A percentile compares a stretch with the other conserved stretches of the same genome.
Evolutionary conservation across 2,797 vertebrate genomes (phyloP).

Genomic region (Malacoraja senta): DNA sequence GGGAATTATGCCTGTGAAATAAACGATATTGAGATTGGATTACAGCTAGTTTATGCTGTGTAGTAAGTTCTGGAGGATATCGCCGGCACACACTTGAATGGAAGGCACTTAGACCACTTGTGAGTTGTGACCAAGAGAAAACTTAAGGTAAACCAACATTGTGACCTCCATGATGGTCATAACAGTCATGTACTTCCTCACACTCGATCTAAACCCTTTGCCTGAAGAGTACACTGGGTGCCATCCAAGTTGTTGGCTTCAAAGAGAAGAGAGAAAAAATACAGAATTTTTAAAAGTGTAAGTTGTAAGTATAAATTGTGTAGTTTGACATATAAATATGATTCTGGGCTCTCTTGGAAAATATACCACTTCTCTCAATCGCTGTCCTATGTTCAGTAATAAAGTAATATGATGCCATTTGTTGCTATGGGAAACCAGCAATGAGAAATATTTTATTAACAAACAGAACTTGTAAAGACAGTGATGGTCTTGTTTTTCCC

Average conservation of each 20-base stretch:
- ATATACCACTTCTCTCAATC: neutral
- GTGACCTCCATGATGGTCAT: neutral
- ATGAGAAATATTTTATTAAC: neutral
- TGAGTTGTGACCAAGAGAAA: neutral
- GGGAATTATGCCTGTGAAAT: neutral
- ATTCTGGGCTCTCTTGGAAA: neutral
- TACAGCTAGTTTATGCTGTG: neutral
- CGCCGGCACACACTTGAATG: no score
- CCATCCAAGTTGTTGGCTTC: no score
- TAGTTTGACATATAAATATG: neutral
- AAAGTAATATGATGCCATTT: slow-evolving; percentile 14
- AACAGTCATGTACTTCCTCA: neutral
- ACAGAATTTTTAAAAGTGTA: neutral
- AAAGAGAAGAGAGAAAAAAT: neutral
- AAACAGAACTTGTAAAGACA: neutral
- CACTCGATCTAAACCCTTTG: neutral
- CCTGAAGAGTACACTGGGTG: neutral
- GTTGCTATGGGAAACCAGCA: neutral
- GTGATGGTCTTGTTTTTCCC: neutral
- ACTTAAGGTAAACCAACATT: neutral
- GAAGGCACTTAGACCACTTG: neutral
- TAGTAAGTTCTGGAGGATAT: neutral
- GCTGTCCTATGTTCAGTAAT: neutral
- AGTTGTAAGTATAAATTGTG: neutral
- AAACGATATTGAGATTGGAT: neutral